Base-by-base conservation (phyloP, 2,797 vertebrate species). In the Xenopus petersii region DNA sequence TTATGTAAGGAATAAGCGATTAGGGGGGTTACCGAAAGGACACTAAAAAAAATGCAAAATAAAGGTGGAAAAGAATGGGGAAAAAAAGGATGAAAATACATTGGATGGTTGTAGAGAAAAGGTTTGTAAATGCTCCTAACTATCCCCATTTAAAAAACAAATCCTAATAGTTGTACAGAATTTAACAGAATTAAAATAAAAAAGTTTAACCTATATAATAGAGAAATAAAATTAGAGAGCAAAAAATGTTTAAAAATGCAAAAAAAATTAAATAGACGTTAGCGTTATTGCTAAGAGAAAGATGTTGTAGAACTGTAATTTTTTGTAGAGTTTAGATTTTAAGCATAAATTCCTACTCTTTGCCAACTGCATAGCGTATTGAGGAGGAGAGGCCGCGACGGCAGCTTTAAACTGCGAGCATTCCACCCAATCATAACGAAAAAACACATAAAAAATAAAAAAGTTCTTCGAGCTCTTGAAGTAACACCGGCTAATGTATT, bases 261-360 rank as follows among this genome's bases (percentile, higher is more conserved):
- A 73, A 80, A 59, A 79, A 85, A 89, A 87, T n/a, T 90, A 94
- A 95, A 97, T 98, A 96, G 96, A 95, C 85, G 81, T 91, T 93
- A 92, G 87, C 89, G 49, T 89, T 89, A 88, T 83, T 92, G 91
- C 92, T 92, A 92, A 91, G 89, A 86, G 88, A 89, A 91, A 92
- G 90, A 91, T 91, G 90, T 92, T 91, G 93, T 95, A 95, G 94
- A 95, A 95, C 91, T 96, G 94, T 97, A 93, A 90, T 93, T 94
- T 2, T 96, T 95, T 94, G 94, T 97, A 96, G 95, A 94, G 92
- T 96, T 95, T 96, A 96, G 94, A 93, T 86, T 51, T 30, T 91
- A 93, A 95, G 92, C 94, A 95, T 93, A 91, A 93, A 92, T 91
- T 93, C 93, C 92, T 92, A 94, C 92, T 94, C 86, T 88, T 93